Evolutionary conservation across 2,797 vertebrate genomes (phyloP), one percentile per base, ranked within the genome.

Genomic region (Calcarius lapponicus): DNA sequence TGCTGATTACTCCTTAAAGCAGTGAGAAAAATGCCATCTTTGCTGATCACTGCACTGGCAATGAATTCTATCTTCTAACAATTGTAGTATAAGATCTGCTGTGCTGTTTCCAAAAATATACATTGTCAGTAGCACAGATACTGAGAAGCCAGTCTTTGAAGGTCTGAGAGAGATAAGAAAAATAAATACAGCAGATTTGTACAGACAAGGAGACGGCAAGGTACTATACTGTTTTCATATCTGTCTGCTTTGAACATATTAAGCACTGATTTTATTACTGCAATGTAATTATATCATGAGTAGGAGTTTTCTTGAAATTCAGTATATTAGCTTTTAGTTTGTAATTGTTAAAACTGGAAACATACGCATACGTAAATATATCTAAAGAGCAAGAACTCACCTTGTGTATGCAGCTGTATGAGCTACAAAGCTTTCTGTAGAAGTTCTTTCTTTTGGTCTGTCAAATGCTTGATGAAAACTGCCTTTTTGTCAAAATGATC

Each of bases 301-400:
- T 98, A 98, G 76, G 93, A 97, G 95, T 98, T 98, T 97, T 98
- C 97, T 98, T 98, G 92, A 98, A 96, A 97, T 98, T 98, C 67
- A 98, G 96, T 97, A 98, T 98, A 98, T 98, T 98, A 98, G 98
- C 93, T 98, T 97, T 98, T 98, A 98, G 95, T 95, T 97, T 94
- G 93, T 94, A 96, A 95, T 86, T 98, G 97, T 98, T 96, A 91
- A 91, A 97, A 95, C 56, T 93, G 91, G 89, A 97, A 83, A 94
- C 78, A 75, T 95, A 92, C 90, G 91, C 95, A 94, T 93, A 88
- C 25, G 1, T 95, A 96, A 86, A 71, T 96, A 69, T 95, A 96
- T 82, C 82, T 91, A 94, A 97, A 96, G 53, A 94, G 53, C 88
- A 97, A 92, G 93, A 94, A 93, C 73, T 97, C 91, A 95, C 93